A percentile compares a stretch with the other conserved stretches of the same genome.
Evolutionary conservation across 1,140 invertebrate genomes (phyloP).

Genomic region (Orchestia grillus): DNA sequence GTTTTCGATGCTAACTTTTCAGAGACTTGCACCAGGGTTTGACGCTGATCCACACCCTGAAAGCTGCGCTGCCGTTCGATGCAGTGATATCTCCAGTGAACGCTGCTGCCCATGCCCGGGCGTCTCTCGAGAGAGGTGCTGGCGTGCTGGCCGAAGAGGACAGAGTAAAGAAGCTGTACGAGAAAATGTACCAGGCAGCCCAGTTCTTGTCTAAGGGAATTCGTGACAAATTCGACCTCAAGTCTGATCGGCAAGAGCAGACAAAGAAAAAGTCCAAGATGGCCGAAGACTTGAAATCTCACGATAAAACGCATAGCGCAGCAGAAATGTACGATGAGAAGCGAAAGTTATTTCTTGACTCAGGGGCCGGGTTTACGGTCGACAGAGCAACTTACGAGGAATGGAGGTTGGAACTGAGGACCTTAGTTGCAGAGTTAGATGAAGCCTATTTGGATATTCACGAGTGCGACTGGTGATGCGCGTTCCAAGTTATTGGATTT

Average conservation of each 20-base stretch:
- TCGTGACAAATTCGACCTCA: not conserved
- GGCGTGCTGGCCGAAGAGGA: not conserved
- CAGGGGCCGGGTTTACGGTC: not conserved
- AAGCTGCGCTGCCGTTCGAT: not conserved
- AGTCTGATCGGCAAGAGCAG: not conserved
- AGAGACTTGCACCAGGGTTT: conserved; percentile 23
- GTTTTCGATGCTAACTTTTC: not conserved
- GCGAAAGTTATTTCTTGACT: not conserved
- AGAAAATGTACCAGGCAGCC: not conserved
- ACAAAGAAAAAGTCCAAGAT: not conserved
- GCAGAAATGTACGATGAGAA: not conserved
- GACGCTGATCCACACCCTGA: not conserved
- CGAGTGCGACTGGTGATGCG: not conserved
- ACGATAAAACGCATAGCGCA: not conserved
- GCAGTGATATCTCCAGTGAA: not conserved
- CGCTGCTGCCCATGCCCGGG: not conserved
- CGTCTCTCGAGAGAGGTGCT: not conserved
- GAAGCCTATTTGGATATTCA: not conserved
- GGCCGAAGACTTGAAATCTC: not conserved
- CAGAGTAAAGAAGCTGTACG: not conserved
- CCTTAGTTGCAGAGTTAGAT: not conserved
- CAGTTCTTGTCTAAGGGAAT: not conserved
- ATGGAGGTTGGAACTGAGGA: not conserved
- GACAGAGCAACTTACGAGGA: not conserved
- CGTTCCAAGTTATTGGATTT: not conserved